Evolutionary conservation across 2,888 invertebrate genomes (phyloP).

Genomic region (Camponotus fellah): DNA sequence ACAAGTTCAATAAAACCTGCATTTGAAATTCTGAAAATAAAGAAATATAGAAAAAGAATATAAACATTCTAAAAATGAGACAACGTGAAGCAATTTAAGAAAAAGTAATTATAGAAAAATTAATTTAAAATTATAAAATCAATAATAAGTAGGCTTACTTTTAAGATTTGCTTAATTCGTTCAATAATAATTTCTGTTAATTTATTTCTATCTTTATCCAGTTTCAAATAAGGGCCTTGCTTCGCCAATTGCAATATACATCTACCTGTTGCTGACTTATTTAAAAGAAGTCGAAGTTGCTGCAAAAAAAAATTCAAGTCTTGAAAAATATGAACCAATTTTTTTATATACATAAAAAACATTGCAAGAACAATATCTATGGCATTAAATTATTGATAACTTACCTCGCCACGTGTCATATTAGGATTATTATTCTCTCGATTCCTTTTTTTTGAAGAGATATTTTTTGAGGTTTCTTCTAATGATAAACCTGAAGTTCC

Average conservation of each 20-base stretch:
- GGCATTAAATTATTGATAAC: not conserved
- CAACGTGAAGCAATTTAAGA: not conserved
- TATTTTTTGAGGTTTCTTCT: not conserved
- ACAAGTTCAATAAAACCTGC: not conserved
- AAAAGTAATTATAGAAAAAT: not conserved
- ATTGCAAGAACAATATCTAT: not conserved
- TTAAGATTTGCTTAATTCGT: constrained; percentile 6
- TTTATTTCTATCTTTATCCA: not conserved
- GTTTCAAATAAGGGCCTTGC: not conserved
- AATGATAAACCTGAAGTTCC: not conserved
- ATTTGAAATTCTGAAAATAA: not conserved
- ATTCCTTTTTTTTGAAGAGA: not conserved
- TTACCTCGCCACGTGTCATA: not conserved
- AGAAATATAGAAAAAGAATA: not conserved
- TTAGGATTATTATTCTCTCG: not conserved
- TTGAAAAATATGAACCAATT: not conserved
- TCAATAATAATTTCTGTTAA: constrained; percentile 25
- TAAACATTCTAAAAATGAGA: not conserved
- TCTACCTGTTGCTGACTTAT: not conserved
- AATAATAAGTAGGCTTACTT: not conserved
- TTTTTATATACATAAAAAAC: not conserved
- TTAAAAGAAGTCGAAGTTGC: constrained; percentile 22
- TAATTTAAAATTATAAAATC: constrained; percentile 7
- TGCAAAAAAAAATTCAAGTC: not conserved
- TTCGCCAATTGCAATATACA: constrained; percentile 24